Percentiles rank a stretch among this genome's conserved stretches.
Conservation (phyloP, 2,888 invertebrate species). For the Xestia rhomboidea region DNA sequence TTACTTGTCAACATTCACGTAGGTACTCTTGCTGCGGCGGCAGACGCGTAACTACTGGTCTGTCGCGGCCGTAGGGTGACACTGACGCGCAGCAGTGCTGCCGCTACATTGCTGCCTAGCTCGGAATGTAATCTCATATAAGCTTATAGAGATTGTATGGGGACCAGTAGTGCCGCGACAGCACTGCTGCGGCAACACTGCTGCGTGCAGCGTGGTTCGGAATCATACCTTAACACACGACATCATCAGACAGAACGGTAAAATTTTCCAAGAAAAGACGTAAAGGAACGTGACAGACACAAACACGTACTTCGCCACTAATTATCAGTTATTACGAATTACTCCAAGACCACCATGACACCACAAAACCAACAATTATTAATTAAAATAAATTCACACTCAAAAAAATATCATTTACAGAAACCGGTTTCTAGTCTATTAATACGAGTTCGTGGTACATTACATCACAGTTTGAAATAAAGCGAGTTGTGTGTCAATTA, state of each 20-base stretch:
- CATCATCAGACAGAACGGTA: neutral
- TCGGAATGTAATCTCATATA: too few species aligned
- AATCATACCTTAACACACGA: neutral
- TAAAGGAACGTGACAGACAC: neutral
- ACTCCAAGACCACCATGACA: slow-evolving; percentile 23
- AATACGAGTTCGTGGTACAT: slow-evolving; percentile 39
- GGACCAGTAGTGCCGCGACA: too few species aligned
- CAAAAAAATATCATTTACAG: slow-evolving; percentile 43
- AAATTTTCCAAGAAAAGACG: neutral
- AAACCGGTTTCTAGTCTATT: slow-evolving; percentile 41
- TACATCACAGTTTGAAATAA: slow-evolving; percentile 60
- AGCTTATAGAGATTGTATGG: too few species aligned
- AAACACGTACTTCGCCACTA: slow-evolving; percentile 26
- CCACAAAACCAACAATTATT: slow-evolving; percentile 39
- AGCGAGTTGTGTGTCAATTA: slow-evolving; percentile 59
- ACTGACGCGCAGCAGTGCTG: too few species aligned
- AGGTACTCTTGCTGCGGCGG: neutral
- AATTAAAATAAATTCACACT: slow-evolving; percentile 27
- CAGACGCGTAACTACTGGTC: too few species aligned
- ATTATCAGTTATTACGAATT: slow-evolving; percentile 1
- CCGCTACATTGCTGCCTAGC: too few species aligned
- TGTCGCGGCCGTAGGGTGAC: too few species aligned
- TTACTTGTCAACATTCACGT: too few species aligned
- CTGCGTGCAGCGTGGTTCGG: too few species aligned
- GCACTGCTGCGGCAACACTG: too few species aligned